Evolutionary conservation across 2,888 invertebrate genomes (phyloP).

Genomic region (Drosophila diplacantha): DNA sequence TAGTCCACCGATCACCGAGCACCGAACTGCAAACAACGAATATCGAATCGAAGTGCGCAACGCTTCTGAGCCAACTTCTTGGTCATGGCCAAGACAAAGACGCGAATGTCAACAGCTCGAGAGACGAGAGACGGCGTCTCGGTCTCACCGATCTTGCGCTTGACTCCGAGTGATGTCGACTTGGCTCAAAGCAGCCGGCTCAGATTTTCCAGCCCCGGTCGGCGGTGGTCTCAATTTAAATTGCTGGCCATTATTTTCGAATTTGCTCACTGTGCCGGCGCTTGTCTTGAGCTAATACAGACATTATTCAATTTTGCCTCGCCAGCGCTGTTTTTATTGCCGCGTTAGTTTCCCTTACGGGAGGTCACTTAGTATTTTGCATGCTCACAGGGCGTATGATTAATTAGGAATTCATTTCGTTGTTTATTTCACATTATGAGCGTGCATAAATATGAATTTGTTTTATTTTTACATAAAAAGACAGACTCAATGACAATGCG

Average conservation of each 20-base stretch:
- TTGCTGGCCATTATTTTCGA: slow-evolving; percentile 59
- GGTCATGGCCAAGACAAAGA: slow-evolving; percentile 65
- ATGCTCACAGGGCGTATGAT: slow-evolving; percentile 49
- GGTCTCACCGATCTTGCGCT: slow-evolving; percentile 7
- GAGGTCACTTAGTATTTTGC: slow-evolving; percentile 63
- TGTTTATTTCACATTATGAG: slow-evolving; percentile 26
- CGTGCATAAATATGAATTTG: slow-evolving; percentile 24
- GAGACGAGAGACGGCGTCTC: slow-evolving; percentile 1
- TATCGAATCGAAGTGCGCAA: slow-evolving; percentile 36
- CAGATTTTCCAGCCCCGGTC: slow-evolving; percentile 36
- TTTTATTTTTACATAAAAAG: slow-evolving; percentile 33
- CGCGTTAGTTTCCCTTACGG: slow-evolving; percentile 21
- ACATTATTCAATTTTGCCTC: slow-evolving; percentile 55
- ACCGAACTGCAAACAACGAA: slow-evolving; percentile 18
- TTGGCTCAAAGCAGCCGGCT: slow-evolving; percentile 31
- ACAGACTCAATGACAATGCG: slow-evolving; percentile 37
- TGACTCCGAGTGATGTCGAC: slow-evolving; percentile 13
- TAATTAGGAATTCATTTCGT: slow-evolving; percentile 59
- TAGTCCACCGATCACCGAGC: neutral
- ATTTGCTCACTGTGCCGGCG: slow-evolving; percentile 44
- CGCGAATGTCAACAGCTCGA: slow-evolving; percentile 65
- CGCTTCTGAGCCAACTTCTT: slow-evolving; percentile 64
- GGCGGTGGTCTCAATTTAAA: slow-evolving; percentile 55
- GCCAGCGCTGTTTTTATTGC: slow-evolving; percentile 25
- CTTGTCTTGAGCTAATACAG: slow-evolving; percentile 47